A percentile compares a stretch with the other conserved stretches of the same genome.
These are phyloP conservation scores for Perccottus glenii DNA, from an alignment of 2,113 vertebrate species.

Conservation along the genomic window DNA sequence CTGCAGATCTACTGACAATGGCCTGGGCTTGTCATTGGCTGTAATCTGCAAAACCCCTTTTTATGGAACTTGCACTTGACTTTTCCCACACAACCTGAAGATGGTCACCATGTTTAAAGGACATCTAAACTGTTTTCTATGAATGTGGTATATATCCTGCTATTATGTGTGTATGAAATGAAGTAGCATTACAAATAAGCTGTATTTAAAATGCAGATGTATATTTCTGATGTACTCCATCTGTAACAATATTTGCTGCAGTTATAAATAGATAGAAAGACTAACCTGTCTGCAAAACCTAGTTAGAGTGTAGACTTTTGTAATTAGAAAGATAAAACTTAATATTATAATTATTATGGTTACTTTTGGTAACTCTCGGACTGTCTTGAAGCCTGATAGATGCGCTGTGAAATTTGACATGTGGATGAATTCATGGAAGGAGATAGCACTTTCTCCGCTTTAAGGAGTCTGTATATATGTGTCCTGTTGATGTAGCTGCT, in stretches of 20 bases:
- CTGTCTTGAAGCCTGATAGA: constrained; percentile 49
- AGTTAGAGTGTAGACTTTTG: constrained; percentile 20
- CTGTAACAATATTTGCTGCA: constrained; percentile 43
- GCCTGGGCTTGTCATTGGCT: too few relatives aligned
- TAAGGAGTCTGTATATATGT: constrained; percentile 64
- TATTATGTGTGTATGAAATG: constrained; percentile 70
- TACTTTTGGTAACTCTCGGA: constrained; percentile 23
- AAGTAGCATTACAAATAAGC: constrained; percentile 80
- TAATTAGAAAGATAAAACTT: constrained; percentile 15
- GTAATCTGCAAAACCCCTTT: constrained; percentile 6
- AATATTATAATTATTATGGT: constrained; percentile 16
- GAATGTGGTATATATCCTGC: constrained; percentile 46
- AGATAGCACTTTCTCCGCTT: constrained; percentile 75
- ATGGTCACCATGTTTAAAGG: constrained; percentile 3
- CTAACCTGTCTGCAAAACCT: constrained; percentile 41
- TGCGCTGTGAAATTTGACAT: constrained; percentile 62
- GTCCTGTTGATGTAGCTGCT: constrained; percentile 57
- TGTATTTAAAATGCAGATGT: constrained; percentile 73
- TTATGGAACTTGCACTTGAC: constrained; percentile 45
- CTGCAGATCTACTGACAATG: too few relatives aligned
- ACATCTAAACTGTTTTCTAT: neutral
- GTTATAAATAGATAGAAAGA: constrained; percentile 51
- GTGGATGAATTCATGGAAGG: constrained; percentile 66
- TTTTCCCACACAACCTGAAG: constrained; percentile 19
- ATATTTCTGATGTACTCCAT: constrained; percentile 36